Evolutionary conservation across 2,113 vertebrate species (phyloP).

Genomic region (Coreoperca whiteheadi): DNA sequence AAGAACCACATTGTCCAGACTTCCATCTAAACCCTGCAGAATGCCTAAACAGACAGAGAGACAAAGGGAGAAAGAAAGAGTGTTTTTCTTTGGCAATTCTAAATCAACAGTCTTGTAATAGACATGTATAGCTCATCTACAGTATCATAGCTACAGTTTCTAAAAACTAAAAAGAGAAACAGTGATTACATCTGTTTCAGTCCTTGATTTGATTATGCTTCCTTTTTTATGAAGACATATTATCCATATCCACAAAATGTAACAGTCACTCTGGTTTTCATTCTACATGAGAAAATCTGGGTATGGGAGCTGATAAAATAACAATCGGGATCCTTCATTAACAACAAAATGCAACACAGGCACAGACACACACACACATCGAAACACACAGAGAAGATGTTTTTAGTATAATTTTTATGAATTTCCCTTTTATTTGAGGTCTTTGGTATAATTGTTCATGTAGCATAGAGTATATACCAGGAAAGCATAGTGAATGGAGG

Average conservation of each 20-base stretch:
- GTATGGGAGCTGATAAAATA: not conserved
- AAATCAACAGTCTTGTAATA: not conserved
- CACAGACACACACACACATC: not conserved
- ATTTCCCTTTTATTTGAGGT: not conserved
- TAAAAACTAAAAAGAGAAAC: not conserved
- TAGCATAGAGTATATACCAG: not conserved
- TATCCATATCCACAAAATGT: not conserved
- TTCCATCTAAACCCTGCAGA: constrained; percentile 86
- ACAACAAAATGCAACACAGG: not conserved
- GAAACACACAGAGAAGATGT: not conserved
- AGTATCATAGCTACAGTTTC: not conserved
- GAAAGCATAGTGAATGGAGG: constrained; percentile 1
- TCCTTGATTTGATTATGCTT: not conserved
- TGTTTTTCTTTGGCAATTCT: not conserved
- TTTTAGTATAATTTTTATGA: not conserved
- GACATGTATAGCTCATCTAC: not conserved
- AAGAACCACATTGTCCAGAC: constrained; percentile 81
- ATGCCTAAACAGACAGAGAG: constrained; percentile 74
- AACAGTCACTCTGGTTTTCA: not conserved
- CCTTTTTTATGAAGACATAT: not conserved
- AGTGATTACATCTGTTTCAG: constrained; percentile 1
- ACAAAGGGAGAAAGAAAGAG: not conserved
- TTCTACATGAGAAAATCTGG: not conserved
- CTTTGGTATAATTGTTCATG: not conserved
- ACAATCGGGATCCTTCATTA: not conserved